A percentile compares a stretch with the other conserved stretches of the same genome.
phyloP scores from a whole-genome alignment of 1,140 invertebrate genomes.

The Apolygus lucorum region DNA sequence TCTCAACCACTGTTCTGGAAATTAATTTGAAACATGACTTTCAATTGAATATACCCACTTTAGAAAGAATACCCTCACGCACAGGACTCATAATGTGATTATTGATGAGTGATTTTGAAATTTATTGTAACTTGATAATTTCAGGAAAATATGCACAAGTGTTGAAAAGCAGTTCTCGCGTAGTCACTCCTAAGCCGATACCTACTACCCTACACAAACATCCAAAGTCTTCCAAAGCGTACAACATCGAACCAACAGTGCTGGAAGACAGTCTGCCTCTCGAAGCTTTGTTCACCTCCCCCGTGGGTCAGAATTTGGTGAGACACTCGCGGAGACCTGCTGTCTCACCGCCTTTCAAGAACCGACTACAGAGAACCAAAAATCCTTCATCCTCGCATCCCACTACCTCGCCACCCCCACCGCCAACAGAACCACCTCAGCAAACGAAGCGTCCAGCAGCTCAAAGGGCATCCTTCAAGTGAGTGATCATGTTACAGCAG shows the following conservation, averaged over 20 bases:
- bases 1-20: too few species aligned
- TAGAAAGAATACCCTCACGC: too few species aligned
- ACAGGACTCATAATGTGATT: too few species aligned
- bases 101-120: too few species aligned
- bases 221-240: slow-evolving; percentile 31
- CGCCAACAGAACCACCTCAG: slow-evolving; percentile 2
- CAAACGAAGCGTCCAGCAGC: not conserved
- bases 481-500: too few species aligned
- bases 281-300: slow-evolving; percentile 42
- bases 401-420: not conserved
- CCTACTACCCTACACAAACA: slow-evolving; percentile 38
- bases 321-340: slow-evolving; percentile 47
- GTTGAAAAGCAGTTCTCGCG: slow-evolving; percentile 52
- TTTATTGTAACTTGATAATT: too few species aligned
- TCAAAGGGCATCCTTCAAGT: slow-evolving; percentile 24
- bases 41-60: too few species aligned
- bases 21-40: too few species aligned
- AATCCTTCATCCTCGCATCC: too few species aligned
- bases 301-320: slow-evolving; percentile 38
- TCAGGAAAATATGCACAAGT: slow-evolving; percentile 70
- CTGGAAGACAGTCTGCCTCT: slow-evolving; percentile 47
- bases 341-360: slow-evolving; percentile 29
- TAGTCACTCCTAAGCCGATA: slow-evolving; percentile 43
- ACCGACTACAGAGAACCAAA: slow-evolving; percentile 28
- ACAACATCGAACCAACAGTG: slow-evolving; percentile 33